Base-by-base conservation (phyloP, 2,113 vertebrate species). In the Cavia porcellus region DNA sequence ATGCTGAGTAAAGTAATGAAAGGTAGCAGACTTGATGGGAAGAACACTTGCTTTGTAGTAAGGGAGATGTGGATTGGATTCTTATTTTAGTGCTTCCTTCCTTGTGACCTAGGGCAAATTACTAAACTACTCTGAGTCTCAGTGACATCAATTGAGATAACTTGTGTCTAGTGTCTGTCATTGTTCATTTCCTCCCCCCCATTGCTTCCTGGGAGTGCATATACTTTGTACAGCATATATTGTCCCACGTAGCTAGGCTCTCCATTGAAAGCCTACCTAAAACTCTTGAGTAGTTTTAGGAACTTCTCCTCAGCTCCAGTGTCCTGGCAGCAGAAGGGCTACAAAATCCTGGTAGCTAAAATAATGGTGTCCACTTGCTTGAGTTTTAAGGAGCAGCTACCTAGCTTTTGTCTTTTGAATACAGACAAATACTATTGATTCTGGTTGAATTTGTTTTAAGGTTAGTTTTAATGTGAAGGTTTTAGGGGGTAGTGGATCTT, bases 11-110 rank as follows among this genome's bases (percentile, higher is more conserved):
- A 59, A 91, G 57, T 61, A 81, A 28, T 77, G 82, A 91, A 94
- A 88, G 90, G 0, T 42, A 79, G 52, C 42, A 3, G 42, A 50
- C 80, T 86, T 70, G 22, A 66, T 70, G 38, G 64, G 61, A 89
- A 70, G 72, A 75, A 38, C 35, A 52, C 17, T 90, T 85, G n/a
- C 45, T 92, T 92, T 96, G 47, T 91, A 92, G n/a, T 75, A 90
- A 79, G 45, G 25, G 15, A 90, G 55, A 57, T 19, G 25, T 45
- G 22, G 52, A 32, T 93, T 81, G 52, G 32, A 74, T 87, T 92
- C 59, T 94, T 50, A 4, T 66, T 95, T 28, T 57, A 59, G 50
- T 14, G 17, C 15, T 90, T 90, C 64, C 47, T 57, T 7, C 9
- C 59, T 93, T 59, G 45, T 89, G 79, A 86, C 42, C 24, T 66